phyloP scores from a whole-genome alignment of 2,113 vertebrate genomes.

The Gambusia holbrooki region DNA sequence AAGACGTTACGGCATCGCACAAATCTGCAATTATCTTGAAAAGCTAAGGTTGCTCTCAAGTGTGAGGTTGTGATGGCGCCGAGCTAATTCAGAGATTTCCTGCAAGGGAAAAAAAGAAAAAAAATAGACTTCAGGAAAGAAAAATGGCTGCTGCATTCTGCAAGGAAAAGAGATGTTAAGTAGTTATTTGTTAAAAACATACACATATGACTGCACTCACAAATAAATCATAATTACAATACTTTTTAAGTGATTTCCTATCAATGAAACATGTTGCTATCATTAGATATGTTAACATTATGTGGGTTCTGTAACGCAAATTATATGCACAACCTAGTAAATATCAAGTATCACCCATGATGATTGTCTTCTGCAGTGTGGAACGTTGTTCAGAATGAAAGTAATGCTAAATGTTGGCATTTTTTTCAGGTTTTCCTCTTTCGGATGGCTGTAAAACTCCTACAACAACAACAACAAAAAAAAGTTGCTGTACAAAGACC shows the following conservation, averaged over 20 bases:
- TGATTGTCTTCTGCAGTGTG: not conserved
- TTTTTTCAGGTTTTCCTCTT: not conserved
- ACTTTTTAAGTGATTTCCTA: not conserved
- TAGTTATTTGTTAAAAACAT: not conserved
- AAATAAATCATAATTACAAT: too few relatives aligned
- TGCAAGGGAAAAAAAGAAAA: not conserved
- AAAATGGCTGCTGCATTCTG: not conserved
- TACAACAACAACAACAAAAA: not conserved
- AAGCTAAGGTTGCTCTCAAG: conserved; percentile 7
- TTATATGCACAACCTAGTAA: not conserved
- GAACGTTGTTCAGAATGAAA: not conserved
- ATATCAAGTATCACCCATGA: not conserved
- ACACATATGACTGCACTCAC: too few relatives aligned
- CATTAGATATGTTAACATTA: not conserved
- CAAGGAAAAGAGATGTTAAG: not conserved
- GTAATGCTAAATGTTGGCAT: too few relatives aligned
- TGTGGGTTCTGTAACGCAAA: not conserved
- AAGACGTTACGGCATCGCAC: conserved; percentile 34
- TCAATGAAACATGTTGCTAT: not conserved
- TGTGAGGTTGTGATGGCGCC: not conserved
- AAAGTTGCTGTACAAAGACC: not conserved
- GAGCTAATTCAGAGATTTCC: not conserved
- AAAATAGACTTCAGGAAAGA: not conserved
- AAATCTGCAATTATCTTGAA: conserved; percentile 7
- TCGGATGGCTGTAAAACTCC: too few relatives aligned